phyloP scores from a whole-genome alignment of 2,888 invertebrate genomes.

The Heteromurus nitidus region DNA sequence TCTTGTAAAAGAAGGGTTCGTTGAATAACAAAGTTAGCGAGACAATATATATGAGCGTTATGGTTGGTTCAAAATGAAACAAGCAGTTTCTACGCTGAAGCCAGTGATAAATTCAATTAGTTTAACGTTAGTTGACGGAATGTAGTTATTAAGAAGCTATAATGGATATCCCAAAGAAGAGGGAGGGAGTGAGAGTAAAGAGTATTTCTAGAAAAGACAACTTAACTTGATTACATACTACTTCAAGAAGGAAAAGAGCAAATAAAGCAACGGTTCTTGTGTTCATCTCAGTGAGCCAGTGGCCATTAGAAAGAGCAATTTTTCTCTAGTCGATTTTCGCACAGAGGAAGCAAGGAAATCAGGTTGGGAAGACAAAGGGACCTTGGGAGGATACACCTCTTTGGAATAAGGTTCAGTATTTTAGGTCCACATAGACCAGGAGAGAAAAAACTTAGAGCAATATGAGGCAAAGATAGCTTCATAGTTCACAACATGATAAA shows the following conservation, averaged over 20 bases:
- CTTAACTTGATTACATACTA: conserved; percentile 58
- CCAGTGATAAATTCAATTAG: conserved; percentile 61
- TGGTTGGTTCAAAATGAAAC: too few relatives aligned
- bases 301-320: conserved; percentile 48
- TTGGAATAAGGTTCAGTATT: too few relatives aligned
- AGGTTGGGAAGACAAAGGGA: neutral
- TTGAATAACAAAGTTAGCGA: too few relatives aligned
- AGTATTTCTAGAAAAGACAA: conserved; percentile 43
- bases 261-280: conserved; percentile 35
- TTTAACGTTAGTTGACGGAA: conserved; percentile 51
- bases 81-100: conserved; percentile 55
- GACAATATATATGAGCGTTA: too few relatives aligned
- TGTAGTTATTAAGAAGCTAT: conserved; percentile 35
- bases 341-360: neutral
- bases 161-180: neutral
- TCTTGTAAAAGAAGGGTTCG: too few relatives aligned
- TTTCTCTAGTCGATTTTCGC: conserved; percentile 40
- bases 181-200: neutral
- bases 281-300: conserved; percentile 13
- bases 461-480: too few relatives aligned
- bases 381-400: too few relatives aligned
- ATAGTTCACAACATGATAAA: too few relatives aligned
- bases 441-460: too few relatives aligned
- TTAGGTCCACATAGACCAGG: too few relatives aligned
- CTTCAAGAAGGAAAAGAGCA: conserved; percentile 12